These are phyloP conservation scores for Mycalesis mineus DNA, from an alignment of 2,888 invertebrate species.

Conservation along the genomic window DNA sequence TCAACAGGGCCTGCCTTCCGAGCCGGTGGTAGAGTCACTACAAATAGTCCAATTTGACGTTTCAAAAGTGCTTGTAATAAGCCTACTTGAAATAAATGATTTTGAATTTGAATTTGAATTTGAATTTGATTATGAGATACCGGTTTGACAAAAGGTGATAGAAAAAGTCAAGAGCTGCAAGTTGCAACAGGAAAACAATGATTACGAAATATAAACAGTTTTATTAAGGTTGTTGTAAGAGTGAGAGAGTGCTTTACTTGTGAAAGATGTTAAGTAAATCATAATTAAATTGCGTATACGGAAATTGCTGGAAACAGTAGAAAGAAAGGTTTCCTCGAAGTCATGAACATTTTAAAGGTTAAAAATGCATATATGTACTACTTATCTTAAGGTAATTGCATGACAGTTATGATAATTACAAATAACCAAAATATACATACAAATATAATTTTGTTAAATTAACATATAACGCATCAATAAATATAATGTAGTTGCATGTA, in stretches of 20 bases:
- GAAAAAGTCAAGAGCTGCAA: constrained; percentile 7
- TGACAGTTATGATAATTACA: neutral
- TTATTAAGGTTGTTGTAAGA: neutral
- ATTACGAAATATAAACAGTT: constrained; percentile 1
- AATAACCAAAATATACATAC: neutral
- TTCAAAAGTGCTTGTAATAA: too few species aligned
- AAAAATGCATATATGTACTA: constrained; percentile 21
- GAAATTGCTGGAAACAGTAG: constrained; percentile 32
- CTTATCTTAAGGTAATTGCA: constrained; percentile 9
- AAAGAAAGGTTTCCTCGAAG: constrained; percentile 32
- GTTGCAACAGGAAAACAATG: constrained; percentile 4
- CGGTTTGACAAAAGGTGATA: constrained; percentile 6
- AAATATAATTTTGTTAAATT: too few species aligned
- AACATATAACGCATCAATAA: too few species aligned
- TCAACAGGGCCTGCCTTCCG: too few species aligned
- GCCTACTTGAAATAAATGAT: too few species aligned
- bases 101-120: too few species aligned
- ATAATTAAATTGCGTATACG: constrained; percentile 38
- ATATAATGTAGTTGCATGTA: too few species aligned
- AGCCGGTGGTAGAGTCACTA: too few species aligned
- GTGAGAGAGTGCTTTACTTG: neutral
- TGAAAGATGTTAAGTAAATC: constrained; percentile 17
- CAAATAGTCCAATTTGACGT: too few species aligned
- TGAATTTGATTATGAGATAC: neutral
- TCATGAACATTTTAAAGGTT: constrained; percentile 30